A percentile compares a stretch with the other conserved stretches of the same genome.
Conservation (phyloP, 1,140 invertebrate genomes). For the Dendroctonus ponderosae region DNA sequence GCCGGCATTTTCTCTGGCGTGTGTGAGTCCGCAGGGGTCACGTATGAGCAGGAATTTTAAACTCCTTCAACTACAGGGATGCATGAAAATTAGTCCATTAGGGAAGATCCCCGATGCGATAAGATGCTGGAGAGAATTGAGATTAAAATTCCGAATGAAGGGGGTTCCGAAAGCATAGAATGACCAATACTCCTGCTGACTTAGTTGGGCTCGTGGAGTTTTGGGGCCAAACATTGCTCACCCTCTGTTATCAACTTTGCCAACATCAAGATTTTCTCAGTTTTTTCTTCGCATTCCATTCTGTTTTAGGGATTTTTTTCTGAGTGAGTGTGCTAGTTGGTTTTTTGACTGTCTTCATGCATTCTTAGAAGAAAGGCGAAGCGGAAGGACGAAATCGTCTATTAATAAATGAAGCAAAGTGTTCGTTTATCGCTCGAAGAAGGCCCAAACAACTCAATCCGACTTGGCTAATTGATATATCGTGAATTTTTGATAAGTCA, state of each 20-base stretch:
- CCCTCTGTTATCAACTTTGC: too few species aligned
- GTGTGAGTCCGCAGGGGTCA: conserved; percentile 14
- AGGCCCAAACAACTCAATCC: too few species aligned
- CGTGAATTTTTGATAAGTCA: conserved; percentile 23
- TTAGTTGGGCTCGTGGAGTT: not conserved
- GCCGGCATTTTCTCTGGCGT: conserved; percentile 23
- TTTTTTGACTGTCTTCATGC: too few species aligned
- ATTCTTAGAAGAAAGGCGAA: too few species aligned
- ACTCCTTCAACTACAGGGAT: conserved; percentile 16
- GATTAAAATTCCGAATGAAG: not conserved
- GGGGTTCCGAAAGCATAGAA: not conserved
- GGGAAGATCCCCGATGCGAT: not conserved
- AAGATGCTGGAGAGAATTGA: conserved; percentile 1
- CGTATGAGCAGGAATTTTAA: conserved; percentile 28
- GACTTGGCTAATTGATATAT: conserved; percentile 7
- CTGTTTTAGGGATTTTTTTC: too few species aligned
- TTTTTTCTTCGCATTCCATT: too few species aligned
- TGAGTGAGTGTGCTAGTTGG: too few species aligned
- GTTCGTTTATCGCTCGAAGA: too few species aligned
- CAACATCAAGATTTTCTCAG: too few species aligned
- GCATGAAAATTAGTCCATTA: conserved; percentile 17
- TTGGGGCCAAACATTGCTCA: not conserved
- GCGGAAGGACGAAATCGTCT: too few species aligned
- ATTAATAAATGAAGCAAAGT: too few species aligned
- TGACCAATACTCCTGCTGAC: not conserved